phyloP scores from a whole-genome alignment of 1,140 invertebrate genomes.

The Microplitis mediator region DNA sequence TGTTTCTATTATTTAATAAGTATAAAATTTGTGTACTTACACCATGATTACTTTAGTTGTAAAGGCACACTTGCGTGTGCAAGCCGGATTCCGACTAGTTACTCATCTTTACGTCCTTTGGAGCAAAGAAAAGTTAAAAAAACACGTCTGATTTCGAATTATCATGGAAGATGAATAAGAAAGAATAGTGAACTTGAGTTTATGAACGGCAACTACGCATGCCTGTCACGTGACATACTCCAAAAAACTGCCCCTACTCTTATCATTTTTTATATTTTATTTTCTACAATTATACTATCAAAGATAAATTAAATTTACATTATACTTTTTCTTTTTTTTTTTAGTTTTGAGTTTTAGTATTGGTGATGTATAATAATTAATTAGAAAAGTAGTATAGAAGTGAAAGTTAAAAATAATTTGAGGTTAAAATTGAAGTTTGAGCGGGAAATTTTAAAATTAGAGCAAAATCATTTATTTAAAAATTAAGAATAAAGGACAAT shows the following conservation, averaged over 20 bases:
- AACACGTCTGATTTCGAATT: slow-evolving; percentile 28
- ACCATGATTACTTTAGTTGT: slow-evolving; percentile 51
- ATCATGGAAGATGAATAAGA: slow-evolving; percentile 32
- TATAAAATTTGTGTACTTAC: slow-evolving; percentile 43
- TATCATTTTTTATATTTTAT: too few relatives aligned
- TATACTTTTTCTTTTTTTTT: too few relatives aligned
- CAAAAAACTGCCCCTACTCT: neutral
- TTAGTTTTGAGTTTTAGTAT: too few relatives aligned
- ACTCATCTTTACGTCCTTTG: slow-evolving; percentile 49
- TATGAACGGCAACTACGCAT: neutral
- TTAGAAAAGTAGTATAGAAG: too few relatives aligned
- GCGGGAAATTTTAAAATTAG: too few relatives aligned
- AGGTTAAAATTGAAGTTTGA: too few relatives aligned
- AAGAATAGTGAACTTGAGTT: neutral
- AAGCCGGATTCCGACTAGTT: slow-evolving; percentile 49
- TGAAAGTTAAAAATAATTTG: too few relatives aligned
- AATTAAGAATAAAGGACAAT: too few relatives aligned
- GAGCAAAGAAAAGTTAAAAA: slow-evolving; percentile 12
- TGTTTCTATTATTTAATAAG: slow-evolving; percentile 3
- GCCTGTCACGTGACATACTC: slow-evolving; percentile 24
- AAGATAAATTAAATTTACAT: neutral
- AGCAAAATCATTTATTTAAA: too few relatives aligned
- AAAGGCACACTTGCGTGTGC: slow-evolving; percentile 58
- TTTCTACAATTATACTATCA: neutral
- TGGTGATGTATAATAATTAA: too few relatives aligned